Evolutionary conservation across 2,113 vertebrate species (phyloP), one percentile per base, ranked within the genome.

Genomic region (Ovibos moschatus): DNA sequence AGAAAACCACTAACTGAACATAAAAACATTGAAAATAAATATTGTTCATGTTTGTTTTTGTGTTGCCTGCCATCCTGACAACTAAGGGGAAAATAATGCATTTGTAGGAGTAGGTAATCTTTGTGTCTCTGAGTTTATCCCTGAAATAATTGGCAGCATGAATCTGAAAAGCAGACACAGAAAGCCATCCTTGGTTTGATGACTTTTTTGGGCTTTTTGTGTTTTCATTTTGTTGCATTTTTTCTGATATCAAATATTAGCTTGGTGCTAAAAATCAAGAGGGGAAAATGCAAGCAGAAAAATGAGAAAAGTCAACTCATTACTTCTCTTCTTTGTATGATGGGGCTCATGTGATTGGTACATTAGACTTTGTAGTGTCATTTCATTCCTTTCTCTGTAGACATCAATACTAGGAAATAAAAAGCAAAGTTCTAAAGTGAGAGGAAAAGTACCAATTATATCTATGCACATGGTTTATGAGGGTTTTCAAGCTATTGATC

Each of bases 91-190:
- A 89, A 98, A 93, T 88, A 94, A 27, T 85, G 57, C 12, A 96
- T 90, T 58, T 97, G 33, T 95, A 85, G 84, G 10, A 6, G 5
- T 50, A 60, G 94, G 67, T 36, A 83, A 89, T 83, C 60, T 36
- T 71, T 95, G 62, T 87, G 7, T 89, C 84, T 96, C 90, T 96
- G 55, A 89, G 85, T 97, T 76, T 95, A 92, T 45, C 62, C 25
- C 50, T 90, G 62, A 98, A 98, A 55, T 97, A 98, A 98, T 95
- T 97, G 93, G 96, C 91, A 95, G 16, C 0, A 0, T 87, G 95
- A 91, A 94, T 94, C 87, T 96, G 82, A 97, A 98, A 93, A 58
- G 33, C 33, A 95, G 79, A 91, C 58, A 86, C 19, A 96, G 36
- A 91, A 79, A 62, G 36, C 87, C 78, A 96, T 14, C n/a, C 55